These are phyloP conservation scores for Erethizon dorsatum DNA, from an alignment of 2,797 vertebrate genomes.

Conservation along the genomic window DNA sequence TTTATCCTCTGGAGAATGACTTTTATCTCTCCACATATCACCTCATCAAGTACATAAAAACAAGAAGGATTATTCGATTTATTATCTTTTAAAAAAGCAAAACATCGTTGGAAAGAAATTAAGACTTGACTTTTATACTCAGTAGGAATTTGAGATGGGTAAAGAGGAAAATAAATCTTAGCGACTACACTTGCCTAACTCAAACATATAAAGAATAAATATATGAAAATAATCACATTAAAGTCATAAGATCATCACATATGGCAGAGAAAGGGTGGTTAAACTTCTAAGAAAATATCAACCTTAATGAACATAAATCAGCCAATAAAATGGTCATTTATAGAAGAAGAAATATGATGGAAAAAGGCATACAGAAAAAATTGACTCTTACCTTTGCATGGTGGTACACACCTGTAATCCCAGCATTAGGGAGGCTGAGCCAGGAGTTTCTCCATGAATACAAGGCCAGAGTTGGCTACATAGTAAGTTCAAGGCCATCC, in stretches of 20 bases:
- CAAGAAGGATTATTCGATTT: background rate
- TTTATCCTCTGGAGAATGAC: background rate
- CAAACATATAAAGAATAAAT: constrained; percentile 17
- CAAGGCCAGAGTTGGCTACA: too few relatives aligned
- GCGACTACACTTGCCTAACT: background rate
- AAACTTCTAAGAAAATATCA: background rate
- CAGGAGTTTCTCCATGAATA: background rate
- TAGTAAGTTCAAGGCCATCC: background rate
- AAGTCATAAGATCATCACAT: background rate
- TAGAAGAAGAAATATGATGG: background rate
- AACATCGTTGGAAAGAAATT: background rate
- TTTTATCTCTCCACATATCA: background rate
- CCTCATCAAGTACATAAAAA: background rate
- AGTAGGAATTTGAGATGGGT: background rate
- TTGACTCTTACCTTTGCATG: background rate
- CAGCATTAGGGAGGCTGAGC: background rate
- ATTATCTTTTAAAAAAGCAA: background rate
- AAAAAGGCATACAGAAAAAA: background rate
- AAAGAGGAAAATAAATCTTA: background rate
- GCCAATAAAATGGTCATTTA: background rate
- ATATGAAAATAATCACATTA: background rate
- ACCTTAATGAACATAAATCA: background rate
- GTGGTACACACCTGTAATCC: background rate
- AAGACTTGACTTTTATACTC: background rate
- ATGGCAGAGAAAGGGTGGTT: background rate